Conservation (phyloP, 2,888 invertebrate species). For the Bellardia pandia region DNA sequence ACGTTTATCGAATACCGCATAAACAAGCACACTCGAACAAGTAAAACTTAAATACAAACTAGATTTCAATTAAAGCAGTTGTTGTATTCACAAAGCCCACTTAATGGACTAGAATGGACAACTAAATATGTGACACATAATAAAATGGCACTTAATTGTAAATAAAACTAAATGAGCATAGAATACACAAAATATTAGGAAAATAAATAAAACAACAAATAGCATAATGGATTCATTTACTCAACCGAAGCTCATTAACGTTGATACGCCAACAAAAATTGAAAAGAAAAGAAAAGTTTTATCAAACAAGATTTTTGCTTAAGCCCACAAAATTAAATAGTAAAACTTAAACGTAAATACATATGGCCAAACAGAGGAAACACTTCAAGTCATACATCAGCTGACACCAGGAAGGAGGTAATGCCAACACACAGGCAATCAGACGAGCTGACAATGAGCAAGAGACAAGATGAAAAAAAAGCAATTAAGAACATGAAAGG, state of each 20-base stretch:
- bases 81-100: conserved; percentile 39
- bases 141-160: conserved; percentile 79
- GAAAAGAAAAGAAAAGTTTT: conserved; percentile 75
- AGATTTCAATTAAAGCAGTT: conserved; percentile 66
- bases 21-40: conserved; percentile 15
- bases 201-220: conserved; percentile 62
- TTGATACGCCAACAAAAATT: conserved; percentile 80
- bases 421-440: conserved; percentile 45
- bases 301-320: conserved; percentile 62
- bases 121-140: conserved; percentile 78
- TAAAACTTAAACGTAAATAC: conserved; percentile 48
- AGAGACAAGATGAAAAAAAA: conserved; percentile 78
- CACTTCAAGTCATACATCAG: conserved; percentile 68
- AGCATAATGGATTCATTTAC: conserved; percentile 43
- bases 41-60: conserved; percentile 36
- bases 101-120: conserved; percentile 41
- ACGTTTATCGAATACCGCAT: conserved; percentile 31
- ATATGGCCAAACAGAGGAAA: conserved; percentile 47
- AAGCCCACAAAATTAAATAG: conserved; percentile 58
- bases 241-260: conserved; percentile 80
- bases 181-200: conserved; percentile 77
- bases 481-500: conserved; percentile 84
- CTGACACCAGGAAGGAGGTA: conserved; percentile 40
- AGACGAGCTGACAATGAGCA: conserved; percentile 51
- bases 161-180: conserved; percentile 76